These are phyloP conservation scores for Nasua narica DNA, from an alignment of 2,797 vertebrate genomes.

Conservation along the genomic window DNA sequence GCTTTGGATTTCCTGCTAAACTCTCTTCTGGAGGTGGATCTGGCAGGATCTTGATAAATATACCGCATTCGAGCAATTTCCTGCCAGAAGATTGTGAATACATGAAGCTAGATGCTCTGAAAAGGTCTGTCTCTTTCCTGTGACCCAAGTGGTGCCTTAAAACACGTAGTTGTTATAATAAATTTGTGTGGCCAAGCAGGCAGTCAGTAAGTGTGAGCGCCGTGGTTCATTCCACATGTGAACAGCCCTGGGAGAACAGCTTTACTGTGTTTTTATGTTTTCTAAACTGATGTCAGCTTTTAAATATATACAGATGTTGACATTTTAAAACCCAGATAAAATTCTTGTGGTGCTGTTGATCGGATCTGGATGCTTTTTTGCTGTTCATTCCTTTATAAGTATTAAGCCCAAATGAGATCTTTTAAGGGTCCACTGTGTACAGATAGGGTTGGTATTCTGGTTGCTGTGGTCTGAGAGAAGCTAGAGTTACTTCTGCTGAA, in stretches of 20 bases:
- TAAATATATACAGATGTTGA: slow-evolving; percentile 14
- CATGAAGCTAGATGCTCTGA: neutral
- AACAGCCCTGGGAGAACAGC: neutral
- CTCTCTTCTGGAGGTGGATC: neutral
- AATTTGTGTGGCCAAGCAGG: neutral
- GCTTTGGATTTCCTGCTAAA: neutral
- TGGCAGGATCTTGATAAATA: neutral
- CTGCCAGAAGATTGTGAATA: neutral
- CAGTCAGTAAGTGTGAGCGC: neutral
- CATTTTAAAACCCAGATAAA: neutral
- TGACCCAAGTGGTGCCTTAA: neutral
- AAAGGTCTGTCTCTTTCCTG: neutral
- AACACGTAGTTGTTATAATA: no score
- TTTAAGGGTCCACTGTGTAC: neutral
- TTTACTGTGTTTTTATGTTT: neutral
- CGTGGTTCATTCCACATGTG: neutral
- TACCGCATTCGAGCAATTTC: neutral
- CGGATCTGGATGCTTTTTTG: neutral
- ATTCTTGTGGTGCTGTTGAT: neutral
- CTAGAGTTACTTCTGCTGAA: neutral
- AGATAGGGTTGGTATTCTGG: neutral
- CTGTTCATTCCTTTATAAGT: neutral
- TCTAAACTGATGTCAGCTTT: neutral
- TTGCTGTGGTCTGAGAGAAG: neutral
- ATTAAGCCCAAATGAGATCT: neutral